phyloP scores from a whole-genome alignment of 2,797 vertebrate genomes.

The Acrocephalus scirpaceus region DNA sequence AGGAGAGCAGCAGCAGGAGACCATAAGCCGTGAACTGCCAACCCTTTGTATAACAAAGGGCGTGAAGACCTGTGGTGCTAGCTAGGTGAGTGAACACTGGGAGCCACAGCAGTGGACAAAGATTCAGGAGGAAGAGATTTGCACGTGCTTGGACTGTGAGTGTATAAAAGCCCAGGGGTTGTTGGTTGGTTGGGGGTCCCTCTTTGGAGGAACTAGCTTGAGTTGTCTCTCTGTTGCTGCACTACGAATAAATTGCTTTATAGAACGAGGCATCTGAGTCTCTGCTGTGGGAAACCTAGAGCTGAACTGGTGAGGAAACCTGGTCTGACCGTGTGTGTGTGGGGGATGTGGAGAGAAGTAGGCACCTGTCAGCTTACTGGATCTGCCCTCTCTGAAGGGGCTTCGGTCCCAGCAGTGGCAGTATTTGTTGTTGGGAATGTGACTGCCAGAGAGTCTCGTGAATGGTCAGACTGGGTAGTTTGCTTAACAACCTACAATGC shows the following conservation, averaged over 20 bases:
- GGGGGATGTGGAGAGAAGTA: neutral
- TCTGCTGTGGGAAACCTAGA: neutral
- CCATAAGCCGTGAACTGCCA: neutral
- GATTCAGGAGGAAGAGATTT: neutral
- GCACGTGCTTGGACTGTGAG: fast-evolving
- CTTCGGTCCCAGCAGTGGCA: neutral
- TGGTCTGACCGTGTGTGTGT: neutral
- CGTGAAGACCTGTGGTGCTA: neutral
- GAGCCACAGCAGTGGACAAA: neutral
- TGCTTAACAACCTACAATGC: neutral
- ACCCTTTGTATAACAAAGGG: neutral
- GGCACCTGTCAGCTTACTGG: neutral
- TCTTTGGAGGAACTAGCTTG: fast-evolving
- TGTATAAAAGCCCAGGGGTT: neutral
- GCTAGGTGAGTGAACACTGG: neutral
- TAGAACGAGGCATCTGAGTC: neutral
- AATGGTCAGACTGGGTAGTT: neutral
- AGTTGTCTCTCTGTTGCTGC: neutral
- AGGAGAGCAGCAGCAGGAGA: neutral
- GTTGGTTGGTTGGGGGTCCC: neutral
- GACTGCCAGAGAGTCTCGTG: neutral
- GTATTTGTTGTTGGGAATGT: neutral
- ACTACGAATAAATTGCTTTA: neutral
- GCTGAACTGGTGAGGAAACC: neutral
- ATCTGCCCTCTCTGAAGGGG: neutral